Evolutionary conservation across 2,888 invertebrate genomes (phyloP).

Genomic region (Sphaerophoria rueppellii): DNA sequence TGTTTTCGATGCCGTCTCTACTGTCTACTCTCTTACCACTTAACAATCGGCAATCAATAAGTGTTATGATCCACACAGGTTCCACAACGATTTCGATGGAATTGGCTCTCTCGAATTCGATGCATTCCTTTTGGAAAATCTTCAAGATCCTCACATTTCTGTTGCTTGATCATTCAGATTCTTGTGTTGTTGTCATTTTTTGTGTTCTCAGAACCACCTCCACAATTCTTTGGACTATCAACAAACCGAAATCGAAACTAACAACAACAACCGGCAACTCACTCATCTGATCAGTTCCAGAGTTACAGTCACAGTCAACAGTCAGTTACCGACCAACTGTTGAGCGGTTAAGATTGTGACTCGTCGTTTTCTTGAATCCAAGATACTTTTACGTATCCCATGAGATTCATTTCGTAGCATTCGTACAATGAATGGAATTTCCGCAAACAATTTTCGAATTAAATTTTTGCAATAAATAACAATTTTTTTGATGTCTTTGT

Average conservation of each 20-base stretch:
- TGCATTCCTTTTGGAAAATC: conserved; percentile 25
- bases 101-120: not conserved
- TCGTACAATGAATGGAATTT: conserved; percentile 56
- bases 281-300: conserved; percentile 56
- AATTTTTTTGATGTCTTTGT: not conserved
- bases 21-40: conserved; percentile 56
- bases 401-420: conserved; percentile 10
- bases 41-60: conserved; percentile 43
- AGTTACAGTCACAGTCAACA: conserved; percentile 5
- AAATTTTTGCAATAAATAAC: conserved; percentile 55
- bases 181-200: conserved; percentile 8
- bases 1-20: conserved; percentile 5
- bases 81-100: conserved; percentile 39
- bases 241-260: not conserved
- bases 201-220: conserved; percentile 35
- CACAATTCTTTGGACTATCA: conserved; percentile 4
- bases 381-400: conserved; percentile 13
- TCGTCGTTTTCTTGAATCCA: not conserved
- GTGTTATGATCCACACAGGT: conserved; percentile 29
- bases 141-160: conserved; percentile 7
- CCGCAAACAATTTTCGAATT: conserved; percentile 50
- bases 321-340: conserved; percentile 70
- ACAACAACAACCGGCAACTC: conserved; percentile 53
- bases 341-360: conserved; percentile 59
- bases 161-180: conserved; percentile 36